Percentiles rank a stretch among this genome's conserved stretches.
These are phyloP conservation scores for Anguilla anguilla DNA, from an alignment of 2,797 vertebrate species.

Conservation along the genomic window DNA sequence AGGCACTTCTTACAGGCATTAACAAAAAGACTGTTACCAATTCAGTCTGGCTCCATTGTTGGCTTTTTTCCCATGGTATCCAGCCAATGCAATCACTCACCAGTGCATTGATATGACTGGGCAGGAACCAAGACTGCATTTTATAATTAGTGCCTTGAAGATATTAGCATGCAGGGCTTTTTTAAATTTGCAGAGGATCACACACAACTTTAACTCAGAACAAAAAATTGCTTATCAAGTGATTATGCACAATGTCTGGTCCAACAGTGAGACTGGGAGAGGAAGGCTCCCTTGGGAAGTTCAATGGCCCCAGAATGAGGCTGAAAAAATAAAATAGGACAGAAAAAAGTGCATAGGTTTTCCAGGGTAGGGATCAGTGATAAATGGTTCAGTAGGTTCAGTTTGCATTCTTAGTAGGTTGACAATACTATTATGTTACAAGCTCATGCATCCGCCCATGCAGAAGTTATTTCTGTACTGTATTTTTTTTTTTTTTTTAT, in stretches of 20 bases:
- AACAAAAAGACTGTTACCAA: constrained; percentile 88
- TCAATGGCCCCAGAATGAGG: constrained; percentile 70
- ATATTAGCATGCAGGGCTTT: constrained; percentile 64
- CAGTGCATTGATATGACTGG: constrained; percentile 44
- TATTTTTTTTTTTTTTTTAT: constrained; percentile 56
- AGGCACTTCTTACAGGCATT: constrained; percentile 83
- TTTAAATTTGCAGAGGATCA: constrained; percentile 60
- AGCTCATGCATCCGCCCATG: constrained; percentile 68
- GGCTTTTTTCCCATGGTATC: constrained; percentile 64
- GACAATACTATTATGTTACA: constrained; percentile 68
- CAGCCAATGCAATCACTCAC: constrained; percentile 7
- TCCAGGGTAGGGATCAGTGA: constrained; percentile 71
- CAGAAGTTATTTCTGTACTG: constrained; percentile 65
- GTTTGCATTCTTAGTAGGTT: constrained; percentile 60
- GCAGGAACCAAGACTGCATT: constrained; percentile 55
- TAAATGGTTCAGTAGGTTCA: constrained; percentile 51
- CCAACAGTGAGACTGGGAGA: constrained; percentile 68
- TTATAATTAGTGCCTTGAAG: constrained; percentile 47
- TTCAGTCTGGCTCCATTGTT: constrained; percentile 83
- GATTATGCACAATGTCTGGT: constrained; percentile 76
- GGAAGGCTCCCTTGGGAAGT: constrained; percentile 65
- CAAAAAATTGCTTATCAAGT: constrained; percentile 69
- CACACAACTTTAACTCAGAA: constrained; percentile 62
- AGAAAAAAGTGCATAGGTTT: constrained; percentile 62
- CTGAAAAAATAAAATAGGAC: constrained; percentile 69